phyloP scores from a whole-genome alignment of 2,113 vertebrate species.

The Zosterops borbonicus region DNA sequence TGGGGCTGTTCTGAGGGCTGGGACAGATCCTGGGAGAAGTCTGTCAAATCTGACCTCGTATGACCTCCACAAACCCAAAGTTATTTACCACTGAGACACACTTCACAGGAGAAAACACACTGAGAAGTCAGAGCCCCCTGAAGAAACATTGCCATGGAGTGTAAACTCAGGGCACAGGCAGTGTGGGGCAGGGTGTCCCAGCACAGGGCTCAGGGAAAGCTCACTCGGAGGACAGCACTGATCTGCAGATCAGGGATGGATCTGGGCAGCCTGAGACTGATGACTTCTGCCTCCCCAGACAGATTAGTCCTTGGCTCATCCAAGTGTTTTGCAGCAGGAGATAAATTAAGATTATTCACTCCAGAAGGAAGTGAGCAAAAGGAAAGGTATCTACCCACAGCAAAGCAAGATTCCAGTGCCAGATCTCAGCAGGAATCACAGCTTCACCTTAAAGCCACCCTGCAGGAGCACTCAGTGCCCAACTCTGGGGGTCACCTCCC shows the following conservation, averaged over 20 bases:
- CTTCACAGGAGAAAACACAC: accelerated
- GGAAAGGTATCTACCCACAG: not conserved
- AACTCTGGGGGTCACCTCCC: not conserved
- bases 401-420: not conserved
- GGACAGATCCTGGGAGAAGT: accelerated
- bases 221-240: not conserved
- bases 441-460: not conserved
- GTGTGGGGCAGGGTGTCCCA: accelerated
- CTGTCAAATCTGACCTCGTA: not conserved
- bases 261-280: not conserved
- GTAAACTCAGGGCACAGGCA: accelerated
- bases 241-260: not conserved
- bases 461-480: not conserved
- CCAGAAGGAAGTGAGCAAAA: not conserved
- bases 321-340: not conserved
- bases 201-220: not conserved
- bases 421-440: not conserved
- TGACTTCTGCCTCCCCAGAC: not conserved
- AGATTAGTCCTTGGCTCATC: not conserved
- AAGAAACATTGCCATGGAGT: accelerated
- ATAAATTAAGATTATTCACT: not conserved
- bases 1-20: not conserved
- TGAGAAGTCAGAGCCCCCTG: accelerated
- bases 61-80: not conserved
- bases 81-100: too few species aligned